These are phyloP conservation scores for Leiothrix lutea DNA, from an alignment of 2,113 vertebrate genomes.

Conservation along the genomic window DNA sequence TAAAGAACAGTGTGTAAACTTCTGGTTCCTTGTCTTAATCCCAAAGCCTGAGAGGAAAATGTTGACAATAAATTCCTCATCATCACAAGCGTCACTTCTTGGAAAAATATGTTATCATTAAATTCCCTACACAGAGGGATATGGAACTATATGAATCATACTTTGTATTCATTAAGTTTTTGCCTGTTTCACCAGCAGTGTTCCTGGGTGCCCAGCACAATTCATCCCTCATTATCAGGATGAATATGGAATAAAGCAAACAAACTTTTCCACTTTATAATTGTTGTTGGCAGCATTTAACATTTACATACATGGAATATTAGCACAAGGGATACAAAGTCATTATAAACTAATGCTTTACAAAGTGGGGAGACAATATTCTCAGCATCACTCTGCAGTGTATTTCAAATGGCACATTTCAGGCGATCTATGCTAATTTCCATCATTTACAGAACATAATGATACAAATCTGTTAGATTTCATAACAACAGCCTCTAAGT, in stretches of 20 bases:
- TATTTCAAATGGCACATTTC: slow-evolving; percentile 43
- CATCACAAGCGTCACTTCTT: not conserved
- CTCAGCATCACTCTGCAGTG: not conserved
- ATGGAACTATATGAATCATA: not conserved
- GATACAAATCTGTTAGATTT: slow-evolving; percentile 26
- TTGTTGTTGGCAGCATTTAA: slow-evolving; percentile 1
- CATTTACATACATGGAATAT: not conserved
- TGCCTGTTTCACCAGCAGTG: not conserved
- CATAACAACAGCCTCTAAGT: not conserved
- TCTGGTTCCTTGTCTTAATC: not conserved
- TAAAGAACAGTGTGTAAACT: not conserved
- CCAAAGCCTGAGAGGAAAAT: not conserved
- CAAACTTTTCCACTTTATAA: not conserved
- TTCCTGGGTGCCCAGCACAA: not conserved
- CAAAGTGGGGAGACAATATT: slow-evolving; percentile 6
- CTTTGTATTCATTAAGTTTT: not conserved
- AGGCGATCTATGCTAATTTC: slow-evolving; percentile 35
- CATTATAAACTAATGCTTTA: slow-evolving; percentile 33
- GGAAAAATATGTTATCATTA: accelerated
- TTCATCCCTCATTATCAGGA: not conserved
- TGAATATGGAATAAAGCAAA: not conserved
- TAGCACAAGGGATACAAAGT: not conserved
- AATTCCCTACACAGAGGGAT: not conserved
- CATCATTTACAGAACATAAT: slow-evolving; percentile 20
- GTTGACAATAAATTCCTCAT: not conserved